Evolutionary conservation across 1,140 invertebrate species (phyloP), one percentile per base, ranked within the genome.

Genomic region (Heliconius melpomene): DNA sequence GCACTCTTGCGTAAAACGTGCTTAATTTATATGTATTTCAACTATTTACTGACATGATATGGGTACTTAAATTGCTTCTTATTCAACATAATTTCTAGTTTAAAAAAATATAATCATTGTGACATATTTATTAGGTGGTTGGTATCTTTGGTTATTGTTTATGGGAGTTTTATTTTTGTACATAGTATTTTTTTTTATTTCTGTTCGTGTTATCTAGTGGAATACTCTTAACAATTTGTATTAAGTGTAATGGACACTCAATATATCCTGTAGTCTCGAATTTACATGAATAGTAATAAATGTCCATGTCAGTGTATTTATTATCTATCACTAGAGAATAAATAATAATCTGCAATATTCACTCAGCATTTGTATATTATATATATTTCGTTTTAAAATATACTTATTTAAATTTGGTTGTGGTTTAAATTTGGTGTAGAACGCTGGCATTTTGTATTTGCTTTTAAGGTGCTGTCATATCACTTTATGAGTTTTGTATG

Each of bases 1-100:
- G 60, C 60, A 66, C 60, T 66, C 60, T 66, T 66, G 60, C 60
- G 60, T 66, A 29, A 16, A 66, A 66, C 60, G 60, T 66, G 60
- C 60, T 66, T 66, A 66, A 66, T 23, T 57, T 52, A 52, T 52
- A 20, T 52, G 2, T 46, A 16, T 46, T 52, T 52, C 16, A 52
- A 52, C 50, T 52, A 52, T 52, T 52, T 52, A 52, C 18, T 52
- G 18, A 52, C 20, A 52, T 20, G 13, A 52, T 20, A 52, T 52
- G 60, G 11, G 60, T 66, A 66, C 60, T 66, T 66, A 66, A 57
- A 26, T 66, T 29, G 60, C 60, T 66, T 23, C 3, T 57, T 57
- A 29, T 29, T 66, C 26, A 16, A 13, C n/a, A 66, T 66, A 5
- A 66, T 66, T 66, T 26, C 23, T 66, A 66, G 8, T 66, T 66